Conservation (phyloP, 2,888 invertebrate genomes). For the Erpobdella octoculata region DNA sequence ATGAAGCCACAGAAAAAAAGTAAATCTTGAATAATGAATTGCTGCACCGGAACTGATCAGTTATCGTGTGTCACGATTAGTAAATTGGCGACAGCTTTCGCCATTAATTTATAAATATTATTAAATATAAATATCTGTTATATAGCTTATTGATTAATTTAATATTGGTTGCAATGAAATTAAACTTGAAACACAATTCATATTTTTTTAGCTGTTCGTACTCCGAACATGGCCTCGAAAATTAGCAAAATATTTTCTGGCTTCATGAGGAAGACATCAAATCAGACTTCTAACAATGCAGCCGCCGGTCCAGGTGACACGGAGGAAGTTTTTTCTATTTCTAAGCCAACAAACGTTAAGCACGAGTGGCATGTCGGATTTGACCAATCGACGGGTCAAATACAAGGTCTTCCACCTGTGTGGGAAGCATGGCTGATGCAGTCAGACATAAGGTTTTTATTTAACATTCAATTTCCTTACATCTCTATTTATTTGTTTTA, state of each 20-base stretch:
- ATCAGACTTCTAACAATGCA: background rate
- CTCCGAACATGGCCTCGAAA: background rate
- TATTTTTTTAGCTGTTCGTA: background rate
- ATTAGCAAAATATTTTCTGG: slow-evolving; percentile 25
- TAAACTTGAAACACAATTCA: background rate
- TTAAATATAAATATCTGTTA: too few species aligned
- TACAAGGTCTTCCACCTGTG: slow-evolving; percentile 74
- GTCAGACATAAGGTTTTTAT: slow-evolving; percentile 63
- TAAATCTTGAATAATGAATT: too few species aligned
- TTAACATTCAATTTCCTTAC: background rate
- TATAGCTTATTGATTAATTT: background rate
- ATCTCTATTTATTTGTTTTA: background rate
- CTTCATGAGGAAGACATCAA: slow-evolving; percentile 8
- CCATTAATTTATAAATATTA: too few species aligned
- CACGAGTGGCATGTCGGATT: slow-evolving; percentile 98
- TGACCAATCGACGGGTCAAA: slow-evolving; percentile 94
- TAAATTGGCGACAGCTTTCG: too few species aligned
- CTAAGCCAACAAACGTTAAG: slow-evolving; percentile 96
- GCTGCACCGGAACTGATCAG: too few species aligned
- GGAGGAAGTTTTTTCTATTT: slow-evolving; percentile 65
- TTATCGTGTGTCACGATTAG: too few species aligned
- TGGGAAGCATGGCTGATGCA: slow-evolving; percentile 60
- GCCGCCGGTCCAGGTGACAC: background rate
- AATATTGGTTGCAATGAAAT: background rate
- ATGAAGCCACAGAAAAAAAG: too few species aligned